These are phyloP conservation scores for Eubasilissa splendida DNA, from an alignment of 2,888 invertebrate species.

Conservation along the genomic window DNA sequence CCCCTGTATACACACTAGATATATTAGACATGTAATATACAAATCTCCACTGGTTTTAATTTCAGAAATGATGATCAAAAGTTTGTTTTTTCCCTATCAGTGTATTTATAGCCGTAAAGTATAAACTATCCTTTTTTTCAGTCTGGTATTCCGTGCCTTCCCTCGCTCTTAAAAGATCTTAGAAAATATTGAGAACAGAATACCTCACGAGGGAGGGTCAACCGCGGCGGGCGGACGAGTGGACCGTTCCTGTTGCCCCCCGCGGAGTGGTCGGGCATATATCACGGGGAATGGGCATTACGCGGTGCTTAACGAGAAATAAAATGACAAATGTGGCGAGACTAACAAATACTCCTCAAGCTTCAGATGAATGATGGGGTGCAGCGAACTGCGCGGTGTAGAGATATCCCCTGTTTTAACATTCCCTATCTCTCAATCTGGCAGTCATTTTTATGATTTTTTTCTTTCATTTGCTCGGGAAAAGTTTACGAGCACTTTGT, in stretches of 20 bases:
- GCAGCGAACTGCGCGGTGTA: slow-evolving; percentile 8
- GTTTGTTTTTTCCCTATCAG: no score
- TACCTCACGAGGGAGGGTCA: neutral
- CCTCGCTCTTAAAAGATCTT: no score
- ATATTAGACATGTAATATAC: no score
- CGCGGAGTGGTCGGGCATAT: slow-evolving; percentile 43
- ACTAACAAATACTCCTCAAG: slow-evolving; percentile 40
- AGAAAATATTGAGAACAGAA: no score
- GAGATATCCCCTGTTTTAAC: slow-evolving; percentile 11
- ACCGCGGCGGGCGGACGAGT: neutral
- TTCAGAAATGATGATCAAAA: no score
- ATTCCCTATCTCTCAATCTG: slow-evolving; percentile 26
- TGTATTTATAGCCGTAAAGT: no score
- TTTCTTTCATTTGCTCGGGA: neutral
- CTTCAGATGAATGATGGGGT: slow-evolving; percentile 7
- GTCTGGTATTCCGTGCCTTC: no score
- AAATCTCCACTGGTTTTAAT: no score
- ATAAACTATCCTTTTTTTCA: no score
- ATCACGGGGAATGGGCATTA: slow-evolving; percentile 50
- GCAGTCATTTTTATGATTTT: slow-evolving; percentile 13
- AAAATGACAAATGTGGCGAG: slow-evolving; percentile 57
- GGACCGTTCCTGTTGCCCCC: slow-evolving; percentile 1
- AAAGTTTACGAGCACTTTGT: slow-evolving; percentile 13
- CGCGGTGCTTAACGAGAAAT: slow-evolving; percentile 56
- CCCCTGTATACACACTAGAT: no score